phyloP scores from a whole-genome alignment of 1,140 invertebrate genomes.

The Leptinotarsa texana region DNA sequence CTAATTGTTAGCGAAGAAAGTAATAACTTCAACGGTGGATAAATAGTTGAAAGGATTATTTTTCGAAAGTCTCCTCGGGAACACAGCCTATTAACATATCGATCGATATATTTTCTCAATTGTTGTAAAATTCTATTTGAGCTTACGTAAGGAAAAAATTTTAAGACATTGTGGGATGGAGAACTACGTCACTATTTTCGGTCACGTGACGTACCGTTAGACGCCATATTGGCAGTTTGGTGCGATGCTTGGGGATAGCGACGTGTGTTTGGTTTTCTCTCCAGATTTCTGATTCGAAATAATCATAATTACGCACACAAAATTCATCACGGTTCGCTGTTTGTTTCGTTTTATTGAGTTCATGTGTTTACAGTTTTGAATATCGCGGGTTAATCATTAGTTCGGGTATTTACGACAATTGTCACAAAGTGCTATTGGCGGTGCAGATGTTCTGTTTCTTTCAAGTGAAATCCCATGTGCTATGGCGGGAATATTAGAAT shows the following conservation, averaged over 20 bases:
- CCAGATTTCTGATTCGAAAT: slow-evolving; percentile 29
- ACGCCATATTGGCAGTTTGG: slow-evolving; percentile 61
- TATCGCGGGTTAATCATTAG: slow-evolving; percentile 49
- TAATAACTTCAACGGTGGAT: too few species aligned
- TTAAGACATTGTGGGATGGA: slow-evolving; percentile 49
- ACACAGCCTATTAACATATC: slow-evolving; percentile 6
- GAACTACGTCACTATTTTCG: slow-evolving; percentile 57
- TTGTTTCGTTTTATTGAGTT: slow-evolving; percentile 21
- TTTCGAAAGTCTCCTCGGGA: not conserved
- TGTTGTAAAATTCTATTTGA: slow-evolving; percentile 37
- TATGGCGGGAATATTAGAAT: slow-evolving; percentile 51
- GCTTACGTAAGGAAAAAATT: slow-evolving; percentile 54
- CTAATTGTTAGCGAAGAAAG: too few species aligned
- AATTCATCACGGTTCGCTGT: slow-evolving; percentile 15
- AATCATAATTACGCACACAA: slow-evolving; percentile 20
- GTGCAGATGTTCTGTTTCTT: slow-evolving; percentile 53
- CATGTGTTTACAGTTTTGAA: slow-evolving; percentile 48
- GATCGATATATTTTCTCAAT: slow-evolving; percentile 32
- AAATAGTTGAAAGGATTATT: not conserved
- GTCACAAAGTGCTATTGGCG: slow-evolving; percentile 50
- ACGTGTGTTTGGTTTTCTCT: slow-evolving; percentile 43
- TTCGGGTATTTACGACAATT: slow-evolving; percentile 55
- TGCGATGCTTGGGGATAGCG: slow-evolving; percentile 54
- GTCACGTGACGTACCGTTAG: slow-evolving; percentile 59
- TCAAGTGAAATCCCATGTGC: slow-evolving; percentile 47